Evolutionary conservation across 2,113 vertebrate genomes (phyloP).

Genomic region (Agelaius phoeniceus): DNA sequence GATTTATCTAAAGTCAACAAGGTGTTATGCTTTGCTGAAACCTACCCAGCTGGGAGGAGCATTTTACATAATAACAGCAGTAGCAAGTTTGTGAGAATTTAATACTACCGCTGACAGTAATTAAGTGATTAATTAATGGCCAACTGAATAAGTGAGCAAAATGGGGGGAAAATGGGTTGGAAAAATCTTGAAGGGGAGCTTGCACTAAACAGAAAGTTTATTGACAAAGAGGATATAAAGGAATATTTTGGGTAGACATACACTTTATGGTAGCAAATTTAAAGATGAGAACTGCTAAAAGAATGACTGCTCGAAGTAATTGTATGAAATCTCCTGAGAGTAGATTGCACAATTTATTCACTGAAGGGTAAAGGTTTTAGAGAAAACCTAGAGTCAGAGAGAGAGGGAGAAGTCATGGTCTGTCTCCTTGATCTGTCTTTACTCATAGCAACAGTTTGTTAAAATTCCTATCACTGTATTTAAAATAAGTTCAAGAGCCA

Average conservation of each 20-base stretch:
- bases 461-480: background rate
- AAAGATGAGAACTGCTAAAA: background rate
- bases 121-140: background rate
- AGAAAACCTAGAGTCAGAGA: background rate
- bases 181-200: background rate
- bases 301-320: background rate
- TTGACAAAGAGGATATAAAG: background rate
- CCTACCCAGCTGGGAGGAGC: background rate
- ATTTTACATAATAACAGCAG: background rate
- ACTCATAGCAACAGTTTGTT: background rate
- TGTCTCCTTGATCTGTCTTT: background rate
- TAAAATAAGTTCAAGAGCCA: background rate
- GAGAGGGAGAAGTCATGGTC: background rate
- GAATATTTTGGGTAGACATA: background rate
- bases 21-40: conserved; percentile 8
- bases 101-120: background rate
- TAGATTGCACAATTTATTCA: background rate
- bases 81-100: background rate
- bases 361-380: background rate
- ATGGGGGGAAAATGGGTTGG: rapidly evolving
- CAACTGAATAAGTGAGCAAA: background rate
- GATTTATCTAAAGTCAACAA: conserved; percentile 27
- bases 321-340: background rate
- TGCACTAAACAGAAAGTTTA: background rate
- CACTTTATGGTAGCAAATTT: background rate